Evolutionary conservation across 2,113 vertebrate species (phyloP), one percentile per base, ranked within the genome.

Genomic region (Otolemur garnettii): DNA sequence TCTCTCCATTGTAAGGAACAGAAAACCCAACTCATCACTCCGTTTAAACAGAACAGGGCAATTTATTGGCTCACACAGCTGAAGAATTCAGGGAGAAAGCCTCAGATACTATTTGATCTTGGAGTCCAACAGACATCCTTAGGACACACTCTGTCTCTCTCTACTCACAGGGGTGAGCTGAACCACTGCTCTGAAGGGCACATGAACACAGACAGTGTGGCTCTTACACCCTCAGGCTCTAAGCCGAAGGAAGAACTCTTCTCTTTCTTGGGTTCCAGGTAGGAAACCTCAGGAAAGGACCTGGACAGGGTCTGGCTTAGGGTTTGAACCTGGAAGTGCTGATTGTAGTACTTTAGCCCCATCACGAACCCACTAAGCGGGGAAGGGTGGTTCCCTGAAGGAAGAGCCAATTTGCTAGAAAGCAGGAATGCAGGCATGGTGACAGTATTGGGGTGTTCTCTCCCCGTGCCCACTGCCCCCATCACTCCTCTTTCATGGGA

Each of bases 291-390:
- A 55, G 80, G 26, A 4, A 45, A 33, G 45, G 55, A 33, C 17
- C 1, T 33, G 45, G 33, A 28, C 14, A 13, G 33, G 7, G 15
- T 38, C 33, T 74, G 64, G n/a, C 24, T 45, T 89, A 50, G 18
- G 19, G 30, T 19, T 19, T 50, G 30, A 13, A 24, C n/a, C 7
- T n/a, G 28, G 21, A 78, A 28, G 7, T 33, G 68, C 57, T 75
- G 38, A 57, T 14, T 2, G 15, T 0, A 45, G 24, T 50, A 14
- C 45, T 79, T 45, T 17, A 8, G 14, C 74, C 2, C 4, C 57
- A 14, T 64, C 30, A 0, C 1, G 13, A 21, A 50, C 1, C 2
- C 30, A 0, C 1, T 13, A 21, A 50, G 1, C 2, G 28, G 83
- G 42, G 35, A 71, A 42, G 9, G 14, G 19, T 15, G 1, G 12